Evolutionary conservation across 1,140 invertebrate species (phyloP), one percentile per base, ranked within the genome.

Genomic region (Micrasema minimum): DNA sequence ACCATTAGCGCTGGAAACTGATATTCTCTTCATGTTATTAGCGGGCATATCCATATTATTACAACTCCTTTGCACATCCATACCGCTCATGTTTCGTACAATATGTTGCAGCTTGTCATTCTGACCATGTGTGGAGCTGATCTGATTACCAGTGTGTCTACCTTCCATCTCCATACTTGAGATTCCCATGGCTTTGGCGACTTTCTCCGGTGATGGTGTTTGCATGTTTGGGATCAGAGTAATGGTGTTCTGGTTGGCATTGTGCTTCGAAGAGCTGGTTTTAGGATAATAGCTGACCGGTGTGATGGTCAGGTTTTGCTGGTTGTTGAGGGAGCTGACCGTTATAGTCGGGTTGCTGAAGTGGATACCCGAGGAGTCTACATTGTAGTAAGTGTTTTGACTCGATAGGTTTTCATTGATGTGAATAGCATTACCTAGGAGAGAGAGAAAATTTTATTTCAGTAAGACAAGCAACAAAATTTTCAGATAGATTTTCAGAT

Each of bases 331-430:
- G 1, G 80, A 72, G 1, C 78, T 57, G n/a, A 71, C 75, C 75
- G 81, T 81, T 5, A 71, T 71, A 61, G 72, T 80, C 38, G 79
- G 80, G 53, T 71, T 71, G 46, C 75, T 81, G 76, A 82, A 83
- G 55, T 80, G 80, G 51, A 81, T 77, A n/a, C 82, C 80, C 4
- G 80, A 81, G 0, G 82, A 82, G 65, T 83, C 81, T 0, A 82
- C 81, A 0, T 78, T 76, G 57, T 80, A 79, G 72, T 78, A 81
- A 5, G 61, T 48, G 64, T 78, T 69, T 37, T 79, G 80, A 37
- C 76, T 80, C 77, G 77, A 6, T 80, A 78, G 78, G 83, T 80
- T 50, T 80, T 53, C 74, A 77, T 78, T 67, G 80, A 80, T 68
- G 79, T 83, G 72, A 23, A 57, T 31, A 16, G 67, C 35, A 22